Percentiles rank a stretch among this genome's conserved stretches.
These are phyloP conservation scores for Sinocyclocheilus anshuiensis DNA, from an alignment of 2,113 vertebrate species.

Conservation along the genomic window DNA sequence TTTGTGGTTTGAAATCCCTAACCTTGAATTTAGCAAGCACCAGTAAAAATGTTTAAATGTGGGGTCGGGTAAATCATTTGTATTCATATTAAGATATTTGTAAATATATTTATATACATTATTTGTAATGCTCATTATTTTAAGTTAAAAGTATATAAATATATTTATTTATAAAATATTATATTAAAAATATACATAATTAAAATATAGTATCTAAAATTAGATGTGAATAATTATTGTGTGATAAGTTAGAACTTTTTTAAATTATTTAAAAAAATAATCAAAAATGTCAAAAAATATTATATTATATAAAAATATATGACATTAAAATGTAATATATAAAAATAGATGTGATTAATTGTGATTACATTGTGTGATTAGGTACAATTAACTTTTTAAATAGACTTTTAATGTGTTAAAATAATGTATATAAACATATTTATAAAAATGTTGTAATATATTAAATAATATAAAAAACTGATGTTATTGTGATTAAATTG, in stretches of 20 bases:
- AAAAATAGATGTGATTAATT: not conserved
- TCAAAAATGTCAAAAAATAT: not conserved
- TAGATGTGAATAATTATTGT: too few species aligned
- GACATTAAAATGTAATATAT: not conserved
- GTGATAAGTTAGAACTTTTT: too few species aligned
- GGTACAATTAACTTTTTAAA: not conserved
- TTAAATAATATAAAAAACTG: not conserved
- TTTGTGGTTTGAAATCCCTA: not conserved
- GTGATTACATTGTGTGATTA: not conserved
- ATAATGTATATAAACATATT: too few species aligned
- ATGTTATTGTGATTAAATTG: not conserved
- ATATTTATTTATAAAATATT: not conserved
- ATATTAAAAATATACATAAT: too few species aligned
- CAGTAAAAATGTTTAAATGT: not conserved
- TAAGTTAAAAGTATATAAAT: too few species aligned
- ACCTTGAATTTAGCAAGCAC: not conserved
- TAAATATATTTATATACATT: not conserved
- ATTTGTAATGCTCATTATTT: not conserved
- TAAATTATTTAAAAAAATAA: not conserved
- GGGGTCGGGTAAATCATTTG: not conserved
- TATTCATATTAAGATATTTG: not conserved
- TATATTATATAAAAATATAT: not conserved
- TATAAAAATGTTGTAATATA: too few species aligned
- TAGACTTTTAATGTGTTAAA: not conserved
- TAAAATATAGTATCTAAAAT: too few species aligned